Conservation (phyloP, 2,888 invertebrate species). For the Cantharis rufa region DNA sequence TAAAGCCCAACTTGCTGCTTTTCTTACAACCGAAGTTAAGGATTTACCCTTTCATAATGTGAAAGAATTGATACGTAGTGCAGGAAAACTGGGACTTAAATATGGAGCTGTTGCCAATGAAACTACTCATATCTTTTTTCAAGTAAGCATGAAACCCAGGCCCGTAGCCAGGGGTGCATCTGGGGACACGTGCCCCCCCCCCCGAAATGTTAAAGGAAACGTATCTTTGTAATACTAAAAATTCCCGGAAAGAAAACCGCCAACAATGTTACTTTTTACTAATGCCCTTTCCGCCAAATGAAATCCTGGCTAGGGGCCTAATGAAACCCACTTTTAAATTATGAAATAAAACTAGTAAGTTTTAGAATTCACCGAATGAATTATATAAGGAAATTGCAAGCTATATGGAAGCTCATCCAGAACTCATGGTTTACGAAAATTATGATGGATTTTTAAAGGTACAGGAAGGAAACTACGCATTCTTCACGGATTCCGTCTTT, state of each 20-base stretch:
- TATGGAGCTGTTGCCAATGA: constrained; percentile 86
- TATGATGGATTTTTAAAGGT: constrained; percentile 43
- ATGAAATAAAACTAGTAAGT: neutral
- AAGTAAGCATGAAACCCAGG: no score
- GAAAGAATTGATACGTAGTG: constrained; percentile 77
- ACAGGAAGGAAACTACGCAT: constrained; percentile 44
- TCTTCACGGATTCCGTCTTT: constrained; percentile 61
- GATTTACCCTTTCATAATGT: constrained; percentile 75
- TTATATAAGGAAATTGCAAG: constrained; percentile 41
- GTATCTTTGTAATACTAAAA: no score
- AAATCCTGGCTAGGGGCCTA: no score
- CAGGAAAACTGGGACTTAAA: constrained; percentile 77
- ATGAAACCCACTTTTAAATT: neutral
- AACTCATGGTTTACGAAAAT: constrained; percentile 48
- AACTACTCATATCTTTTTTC: constrained; percentile 87
- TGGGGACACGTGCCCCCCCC: no score
- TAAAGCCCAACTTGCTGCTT: constrained; percentile 90
- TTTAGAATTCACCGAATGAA: constrained; percentile 29
- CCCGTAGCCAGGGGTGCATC: no score
- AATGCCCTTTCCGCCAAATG: no score
- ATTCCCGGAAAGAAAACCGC: no score
- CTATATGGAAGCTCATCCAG: constrained; percentile 44
- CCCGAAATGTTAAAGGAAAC: no score
- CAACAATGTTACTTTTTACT: no score
- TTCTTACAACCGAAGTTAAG: constrained; percentile 79